phyloP scores from a whole-genome alignment of 2,888 invertebrate species.

The Heliconius charithonia region DNA sequence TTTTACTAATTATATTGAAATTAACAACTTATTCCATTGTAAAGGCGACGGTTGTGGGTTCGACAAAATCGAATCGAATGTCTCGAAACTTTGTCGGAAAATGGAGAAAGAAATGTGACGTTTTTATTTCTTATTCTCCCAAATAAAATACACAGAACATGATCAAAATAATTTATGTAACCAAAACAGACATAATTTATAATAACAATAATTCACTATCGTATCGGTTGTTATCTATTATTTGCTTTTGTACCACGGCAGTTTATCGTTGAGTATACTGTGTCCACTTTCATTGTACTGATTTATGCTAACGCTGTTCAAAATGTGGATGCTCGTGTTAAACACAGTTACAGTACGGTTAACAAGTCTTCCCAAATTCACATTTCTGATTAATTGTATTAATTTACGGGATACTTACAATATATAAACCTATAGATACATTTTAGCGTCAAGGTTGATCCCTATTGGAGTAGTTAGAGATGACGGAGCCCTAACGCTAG shows the following conservation, averaged over 20 bases:
- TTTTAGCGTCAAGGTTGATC: too few relatives aligned
- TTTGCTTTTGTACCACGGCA: constrained; percentile 11
- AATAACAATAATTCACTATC: constrained; percentile 31
- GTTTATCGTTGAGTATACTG: constrained; percentile 16
- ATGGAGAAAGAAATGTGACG: too few relatives aligned
- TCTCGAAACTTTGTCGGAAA: too few relatives aligned
- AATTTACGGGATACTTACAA: background rate
- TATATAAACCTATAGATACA: too few relatives aligned
- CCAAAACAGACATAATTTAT: background rate
- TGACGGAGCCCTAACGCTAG: too few relatives aligned
- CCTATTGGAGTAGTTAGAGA: too few relatives aligned
- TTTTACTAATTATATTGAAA: too few relatives aligned
- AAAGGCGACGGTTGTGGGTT: too few relatives aligned
- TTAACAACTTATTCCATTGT: too few relatives aligned
- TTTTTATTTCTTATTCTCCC: background rate
- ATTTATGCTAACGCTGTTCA: background rate
- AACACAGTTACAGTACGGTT: background rate
- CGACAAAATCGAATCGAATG: too few relatives aligned
- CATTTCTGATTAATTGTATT: background rate
- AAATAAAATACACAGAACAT: background rate
- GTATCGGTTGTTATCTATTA: constrained; percentile 31
- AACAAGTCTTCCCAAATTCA: background rate
- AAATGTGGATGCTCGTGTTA: background rate
- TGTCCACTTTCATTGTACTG: constrained; percentile 16
- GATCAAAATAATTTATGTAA: constrained; percentile 7